Conservation (phyloP, 2,888 invertebrate genomes). For the Agriopis leucophaearia region DNA sequence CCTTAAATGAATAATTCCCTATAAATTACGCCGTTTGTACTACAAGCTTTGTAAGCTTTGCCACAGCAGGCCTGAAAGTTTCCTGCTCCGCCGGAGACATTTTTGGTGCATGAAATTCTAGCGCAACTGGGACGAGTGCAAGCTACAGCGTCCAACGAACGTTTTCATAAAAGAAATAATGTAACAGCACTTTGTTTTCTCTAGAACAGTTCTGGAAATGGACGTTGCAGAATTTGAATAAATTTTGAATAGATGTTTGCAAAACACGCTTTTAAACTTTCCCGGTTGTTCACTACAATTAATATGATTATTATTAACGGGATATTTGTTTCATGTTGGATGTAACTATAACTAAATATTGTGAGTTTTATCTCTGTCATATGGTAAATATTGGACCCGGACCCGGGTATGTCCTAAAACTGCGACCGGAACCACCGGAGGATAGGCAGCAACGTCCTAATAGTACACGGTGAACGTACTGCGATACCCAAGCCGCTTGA, state of each 20-base stretch:
- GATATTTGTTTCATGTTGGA: no score
- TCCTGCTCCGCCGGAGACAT: conserved; percentile 61
- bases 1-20: not conserved
- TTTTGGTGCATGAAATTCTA: conserved; percentile 76
- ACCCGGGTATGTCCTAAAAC: no score
- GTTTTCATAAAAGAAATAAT: conserved; percentile 32
- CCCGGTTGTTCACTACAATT: no score
- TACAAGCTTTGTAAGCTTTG: conserved; percentile 11
- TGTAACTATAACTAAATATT: no score
- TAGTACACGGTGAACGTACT: no score
- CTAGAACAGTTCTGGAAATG: conserved; percentile 16
- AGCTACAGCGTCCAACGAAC: conserved; percentile 18
- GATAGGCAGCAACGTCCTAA: no score
- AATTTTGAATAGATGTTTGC: not conserved
- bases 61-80: conserved; percentile 3
- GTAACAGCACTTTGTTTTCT: conserved; percentile 21
- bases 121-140: conserved; percentile 33
- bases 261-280: no score
- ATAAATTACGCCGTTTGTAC: not conserved
- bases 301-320: no score
- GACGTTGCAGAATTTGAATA: not conserved
- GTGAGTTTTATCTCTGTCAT: no score
- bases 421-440: no score
- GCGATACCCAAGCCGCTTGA: no score
- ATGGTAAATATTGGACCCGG: no score